Conservation (phyloP, 2,797 vertebrate genomes). For the Cossypha polioptera region DNA sequence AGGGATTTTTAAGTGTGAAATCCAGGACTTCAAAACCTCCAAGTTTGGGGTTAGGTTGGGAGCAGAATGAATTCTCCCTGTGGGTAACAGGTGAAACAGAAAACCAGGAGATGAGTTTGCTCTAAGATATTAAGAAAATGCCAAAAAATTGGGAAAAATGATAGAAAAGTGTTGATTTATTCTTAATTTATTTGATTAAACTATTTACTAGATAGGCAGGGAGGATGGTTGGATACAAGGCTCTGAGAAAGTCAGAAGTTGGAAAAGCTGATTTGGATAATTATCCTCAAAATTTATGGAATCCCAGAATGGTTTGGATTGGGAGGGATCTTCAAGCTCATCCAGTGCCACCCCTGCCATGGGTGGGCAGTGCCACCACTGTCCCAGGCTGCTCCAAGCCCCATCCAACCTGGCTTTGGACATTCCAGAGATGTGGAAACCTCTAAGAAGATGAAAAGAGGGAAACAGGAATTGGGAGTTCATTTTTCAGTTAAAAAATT, state of each 20-base stretch:
- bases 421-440: background rate
- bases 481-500: background rate
- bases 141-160: background rate
- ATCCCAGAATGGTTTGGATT: background rate
- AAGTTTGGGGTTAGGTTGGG: background rate
- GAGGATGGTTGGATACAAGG: background rate
- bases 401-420: background rate
- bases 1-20: background rate
- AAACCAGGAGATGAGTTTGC: background rate
- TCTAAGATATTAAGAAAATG: background rate
- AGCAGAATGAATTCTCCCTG: background rate
- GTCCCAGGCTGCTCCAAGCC: background rate
- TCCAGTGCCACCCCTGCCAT: background rate
- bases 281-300: background rate
- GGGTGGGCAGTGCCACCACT: background rate
- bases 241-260: background rate
- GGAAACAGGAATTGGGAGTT: background rate
- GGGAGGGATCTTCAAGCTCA: background rate
- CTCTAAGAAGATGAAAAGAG: background rate
- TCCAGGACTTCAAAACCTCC: background rate
- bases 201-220: background rate
- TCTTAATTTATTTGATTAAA: background rate
- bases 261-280: background rate
- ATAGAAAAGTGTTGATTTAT: background rate
- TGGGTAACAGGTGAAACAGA: background rate